phyloP scores from a whole-genome alignment of 2,888 invertebrate species.

The Sipha maydis region DNA sequence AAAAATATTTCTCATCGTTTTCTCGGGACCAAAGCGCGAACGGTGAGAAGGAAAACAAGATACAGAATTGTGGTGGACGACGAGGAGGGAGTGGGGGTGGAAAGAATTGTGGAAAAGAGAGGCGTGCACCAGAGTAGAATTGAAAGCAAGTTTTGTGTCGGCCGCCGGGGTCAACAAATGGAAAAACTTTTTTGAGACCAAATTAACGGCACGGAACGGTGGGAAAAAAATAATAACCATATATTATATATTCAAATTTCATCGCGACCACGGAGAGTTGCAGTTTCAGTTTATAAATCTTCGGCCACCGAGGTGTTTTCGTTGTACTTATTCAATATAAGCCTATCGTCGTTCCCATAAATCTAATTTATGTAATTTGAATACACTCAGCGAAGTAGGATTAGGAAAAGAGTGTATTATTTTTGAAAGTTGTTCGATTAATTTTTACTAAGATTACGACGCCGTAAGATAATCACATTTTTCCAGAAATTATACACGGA shows the following conservation, averaged over 20 bases:
- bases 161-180: slow-evolving; percentile 28
- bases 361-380: background rate
- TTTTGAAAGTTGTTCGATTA: background rate
- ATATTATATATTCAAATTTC: slow-evolving; percentile 34
- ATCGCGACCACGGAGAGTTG: background rate
- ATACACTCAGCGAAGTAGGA: background rate
- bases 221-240: slow-evolving; percentile 1
- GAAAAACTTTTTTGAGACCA: slow-evolving; percentile 45
- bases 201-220: background rate
- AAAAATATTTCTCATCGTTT: slow-evolving; percentile 27
- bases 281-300: slow-evolving; percentile 8
- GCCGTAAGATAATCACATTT: too few relatives aligned
- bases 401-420: background rate
- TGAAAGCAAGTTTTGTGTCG: slow-evolving; percentile 9
- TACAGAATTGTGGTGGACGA: too few relatives aligned
- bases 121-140: background rate
- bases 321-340: background rate
- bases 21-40: background rate
- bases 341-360: background rate
- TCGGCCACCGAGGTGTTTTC: background rate
- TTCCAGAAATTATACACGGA: too few relatives aligned
- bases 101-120: background rate
- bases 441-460: background rate
- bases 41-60: too few relatives aligned
- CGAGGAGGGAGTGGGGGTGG: background rate